Conservation (phyloP, 1,140 invertebrate species). For the Diabrotica undecimpunctata region DNA sequence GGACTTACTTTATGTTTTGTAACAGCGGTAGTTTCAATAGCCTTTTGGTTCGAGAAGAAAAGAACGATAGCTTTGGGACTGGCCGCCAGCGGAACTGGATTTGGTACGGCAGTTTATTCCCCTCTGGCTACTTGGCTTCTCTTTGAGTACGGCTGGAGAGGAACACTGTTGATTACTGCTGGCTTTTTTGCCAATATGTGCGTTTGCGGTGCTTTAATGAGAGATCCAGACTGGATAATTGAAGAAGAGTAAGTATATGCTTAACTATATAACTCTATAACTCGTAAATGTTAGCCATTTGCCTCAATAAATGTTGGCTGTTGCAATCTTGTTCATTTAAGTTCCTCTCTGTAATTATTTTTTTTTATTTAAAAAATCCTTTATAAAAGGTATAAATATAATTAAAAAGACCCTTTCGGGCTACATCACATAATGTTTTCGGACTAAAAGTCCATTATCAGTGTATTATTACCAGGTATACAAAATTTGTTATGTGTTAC, state of each 20-base stretch:
- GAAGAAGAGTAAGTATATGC: constrained; percentile 49
- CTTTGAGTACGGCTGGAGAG: constrained; percentile 78
- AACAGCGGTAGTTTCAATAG: constrained; percentile 88
- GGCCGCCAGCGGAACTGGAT: constrained; percentile 83
- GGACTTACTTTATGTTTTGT: constrained; percentile 85
- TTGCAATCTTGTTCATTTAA: too few relatives aligned
- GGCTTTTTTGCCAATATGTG: constrained; percentile 67
- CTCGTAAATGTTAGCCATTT: neutral
- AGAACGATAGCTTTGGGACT: constrained; percentile 88
- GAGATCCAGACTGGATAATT: constrained; percentile 74
- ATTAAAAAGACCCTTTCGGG: too few relatives aligned
- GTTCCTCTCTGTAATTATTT: too few relatives aligned
- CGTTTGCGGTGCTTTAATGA: constrained; percentile 83
- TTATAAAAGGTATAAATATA: too few relatives aligned
- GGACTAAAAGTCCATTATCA: too few relatives aligned
- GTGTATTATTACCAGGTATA: too few relatives aligned
- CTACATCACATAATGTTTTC: too few relatives aligned
- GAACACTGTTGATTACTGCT: constrained; percentile 71
- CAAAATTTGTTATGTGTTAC: too few relatives aligned
- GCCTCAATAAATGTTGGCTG: neutral
- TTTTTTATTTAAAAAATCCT: too few relatives aligned
- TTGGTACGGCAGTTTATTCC: constrained; percentile 81
- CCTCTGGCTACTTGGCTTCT: constrained; percentile 74
- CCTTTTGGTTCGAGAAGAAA: constrained; percentile 94
- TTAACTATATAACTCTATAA: too few relatives aligned